Evolutionary conservation across 2,797 vertebrate genomes (phyloP).

Genomic region (Cirrhinus molitorella): DNA sequence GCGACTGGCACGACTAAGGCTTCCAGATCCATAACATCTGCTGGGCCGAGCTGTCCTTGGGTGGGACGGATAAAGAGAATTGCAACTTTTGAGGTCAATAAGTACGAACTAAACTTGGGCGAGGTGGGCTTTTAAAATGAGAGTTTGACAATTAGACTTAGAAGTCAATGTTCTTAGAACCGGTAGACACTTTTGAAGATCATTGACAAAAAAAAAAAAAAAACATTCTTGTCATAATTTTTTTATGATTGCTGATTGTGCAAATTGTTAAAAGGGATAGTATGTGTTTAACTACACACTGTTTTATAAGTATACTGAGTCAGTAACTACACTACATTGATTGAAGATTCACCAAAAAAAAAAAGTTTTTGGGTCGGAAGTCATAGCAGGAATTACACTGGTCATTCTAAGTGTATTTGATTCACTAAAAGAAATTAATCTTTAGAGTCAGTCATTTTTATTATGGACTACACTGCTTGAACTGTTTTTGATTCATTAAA

Average conservation of each 20-base stretch:
- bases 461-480: too few relatives aligned
- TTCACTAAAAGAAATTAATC: background rate
- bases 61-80: slow-evolving; percentile 37
- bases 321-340: too few relatives aligned
- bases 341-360: background rate
- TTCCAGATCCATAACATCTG: slow-evolving; percentile 60
- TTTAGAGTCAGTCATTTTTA: background rate
- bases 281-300: background rate
- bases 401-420: background rate
- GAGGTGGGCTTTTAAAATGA: slow-evolving; percentile 19
- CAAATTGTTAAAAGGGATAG: background rate
- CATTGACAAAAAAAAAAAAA: background rate
- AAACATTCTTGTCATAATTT: background rate
- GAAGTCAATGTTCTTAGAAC: slow-evolving; percentile 1
- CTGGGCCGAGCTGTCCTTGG: slow-evolving; percentile 59
- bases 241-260: slow-evolving; percentile 8
- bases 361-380: background rate
- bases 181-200: background rate
- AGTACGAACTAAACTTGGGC: slow-evolving; percentile 65
- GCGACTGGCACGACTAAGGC: slow-evolving; percentile 37
- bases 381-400: background rate
- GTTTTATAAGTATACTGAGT: background rate
- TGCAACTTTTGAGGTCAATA: slow-evolving; percentile 59
- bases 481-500: too few relatives aligned
- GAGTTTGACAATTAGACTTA: background rate